Percentiles rank a stretch among this genome's conserved stretches.
phyloP scores from a whole-genome alignment of 2,797 vertebrate genomes.

The Hydrolagus colliei region DNA sequence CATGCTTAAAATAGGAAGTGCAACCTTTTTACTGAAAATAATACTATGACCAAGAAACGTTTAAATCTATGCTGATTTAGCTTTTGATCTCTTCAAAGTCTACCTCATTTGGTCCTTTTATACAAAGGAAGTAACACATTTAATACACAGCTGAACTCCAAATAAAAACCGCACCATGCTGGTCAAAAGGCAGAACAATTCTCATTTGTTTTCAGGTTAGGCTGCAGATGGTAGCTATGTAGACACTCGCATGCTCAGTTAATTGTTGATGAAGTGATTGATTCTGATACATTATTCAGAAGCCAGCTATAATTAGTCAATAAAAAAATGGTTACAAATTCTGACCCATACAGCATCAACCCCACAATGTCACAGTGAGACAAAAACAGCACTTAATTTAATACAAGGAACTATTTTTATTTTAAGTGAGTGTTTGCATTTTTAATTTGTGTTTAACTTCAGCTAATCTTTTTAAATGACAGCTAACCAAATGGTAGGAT shows the following conservation, averaged over 20 bases:
- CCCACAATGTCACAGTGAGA: not conserved
- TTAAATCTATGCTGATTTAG: conserved; percentile 2
- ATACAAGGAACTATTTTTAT: not conserved
- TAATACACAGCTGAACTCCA: not conserved
- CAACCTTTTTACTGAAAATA: not conserved
- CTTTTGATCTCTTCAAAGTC: conserved; percentile 21
- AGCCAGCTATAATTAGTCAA: conserved; percentile 16
- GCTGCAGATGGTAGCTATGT: conserved; percentile 6
- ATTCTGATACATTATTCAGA: conserved; percentile 27
- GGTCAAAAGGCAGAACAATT: not conserved
- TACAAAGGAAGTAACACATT: not conserved
- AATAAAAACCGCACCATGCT: not conserved
- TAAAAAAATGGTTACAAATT: conserved; percentile 16
- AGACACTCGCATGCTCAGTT: not conserved
- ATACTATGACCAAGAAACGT: conserved; percentile 6
- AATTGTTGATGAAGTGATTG: conserved; percentile 15
- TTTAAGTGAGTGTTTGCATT: not conserved
- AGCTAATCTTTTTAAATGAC: not conserved
- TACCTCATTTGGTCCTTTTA: not conserved
- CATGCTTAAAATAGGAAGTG: not conserved
- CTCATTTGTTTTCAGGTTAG: not conserved
- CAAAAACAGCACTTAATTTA: not conserved
- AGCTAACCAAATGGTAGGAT: not conserved
- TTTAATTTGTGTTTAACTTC: not conserved
- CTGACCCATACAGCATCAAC: not conserved